These are phyloP conservation scores for Clistopyga incitator DNA, from an alignment of 2,888 invertebrate species.

Conservation along the genomic window DNA sequence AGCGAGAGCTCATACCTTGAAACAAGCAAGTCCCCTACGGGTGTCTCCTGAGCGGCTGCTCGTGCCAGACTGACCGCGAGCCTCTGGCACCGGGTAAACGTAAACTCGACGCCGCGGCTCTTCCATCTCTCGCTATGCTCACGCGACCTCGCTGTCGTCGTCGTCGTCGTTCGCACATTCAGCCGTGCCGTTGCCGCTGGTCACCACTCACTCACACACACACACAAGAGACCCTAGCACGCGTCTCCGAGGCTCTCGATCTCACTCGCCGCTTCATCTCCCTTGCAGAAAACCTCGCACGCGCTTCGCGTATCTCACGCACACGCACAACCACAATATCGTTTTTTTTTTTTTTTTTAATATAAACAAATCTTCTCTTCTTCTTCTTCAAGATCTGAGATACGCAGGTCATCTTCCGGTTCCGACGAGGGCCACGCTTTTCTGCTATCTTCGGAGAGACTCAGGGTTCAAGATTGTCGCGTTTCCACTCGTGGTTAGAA, in stretches of 20 bases:
- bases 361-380: background rate
- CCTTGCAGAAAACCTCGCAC: conserved; percentile 11
- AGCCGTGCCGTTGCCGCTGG: background rate
- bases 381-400: background rate
- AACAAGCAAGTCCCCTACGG: conserved; percentile 79
- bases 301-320: conserved; percentile 3
- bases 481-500: conserved; percentile 15
- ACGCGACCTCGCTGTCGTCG: conserved; percentile 62
- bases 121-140: conserved; percentile 59
- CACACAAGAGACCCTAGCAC: background rate
- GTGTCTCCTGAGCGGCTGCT: conserved; percentile 82
- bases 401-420: background rate
- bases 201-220: background rate
- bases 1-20: conserved; percentile 74
- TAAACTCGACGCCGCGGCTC: conserved; percentile 70
- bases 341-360: too few relatives aligned
- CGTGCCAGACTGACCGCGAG: conserved; percentile 81
- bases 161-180: conserved; percentile 58
- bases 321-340: background rate
- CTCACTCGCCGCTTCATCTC: conserved; percentile 50
- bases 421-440: background rate
- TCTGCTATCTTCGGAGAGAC: background rate
- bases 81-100: conserved; percentile 72
- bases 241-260: conserved; percentile 46
- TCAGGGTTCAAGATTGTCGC: conserved; percentile 5